Conservation (phyloP, 2,113 vertebrate species). For the Tamias sibiricus region DNA sequence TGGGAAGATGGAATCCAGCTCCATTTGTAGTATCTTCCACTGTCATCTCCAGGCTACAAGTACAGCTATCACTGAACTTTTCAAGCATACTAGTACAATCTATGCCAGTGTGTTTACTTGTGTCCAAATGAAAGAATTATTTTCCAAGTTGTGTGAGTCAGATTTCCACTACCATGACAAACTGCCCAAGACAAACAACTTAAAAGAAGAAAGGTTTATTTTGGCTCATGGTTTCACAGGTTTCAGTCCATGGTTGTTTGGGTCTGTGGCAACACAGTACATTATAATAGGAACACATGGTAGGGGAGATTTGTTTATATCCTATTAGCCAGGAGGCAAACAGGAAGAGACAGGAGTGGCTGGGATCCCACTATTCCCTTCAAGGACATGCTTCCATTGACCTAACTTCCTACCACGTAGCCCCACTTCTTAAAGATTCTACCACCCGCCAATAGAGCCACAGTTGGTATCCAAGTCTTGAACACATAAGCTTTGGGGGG, state of each 20-base stretch:
- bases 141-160: background rate
- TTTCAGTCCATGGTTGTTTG: background rate
- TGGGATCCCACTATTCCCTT: background rate
- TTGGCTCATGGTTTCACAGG: background rate
- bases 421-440: background rate
- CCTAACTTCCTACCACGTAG: background rate
- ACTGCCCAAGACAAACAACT: background rate
- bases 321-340: background rate
- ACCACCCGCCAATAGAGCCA: too few species aligned
- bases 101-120: background rate
- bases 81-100: background rate
- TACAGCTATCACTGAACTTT: background rate
- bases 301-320: background rate
- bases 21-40: background rate
- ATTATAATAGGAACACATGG: background rate
- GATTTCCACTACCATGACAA: background rate
- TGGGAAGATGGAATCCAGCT: background rate
- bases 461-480: background rate
- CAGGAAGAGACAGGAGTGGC: background rate
- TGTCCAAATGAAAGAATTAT: background rate
- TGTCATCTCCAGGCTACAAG: background rate
- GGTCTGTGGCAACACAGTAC: background rate
- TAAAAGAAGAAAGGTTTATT: background rate
- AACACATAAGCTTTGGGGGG: background rate
- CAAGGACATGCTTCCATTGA: background rate